These are phyloP conservation scores for Cephus pulcher DNA, from an alignment of 2,888 invertebrate species.

Conservation along the genomic window DNA sequence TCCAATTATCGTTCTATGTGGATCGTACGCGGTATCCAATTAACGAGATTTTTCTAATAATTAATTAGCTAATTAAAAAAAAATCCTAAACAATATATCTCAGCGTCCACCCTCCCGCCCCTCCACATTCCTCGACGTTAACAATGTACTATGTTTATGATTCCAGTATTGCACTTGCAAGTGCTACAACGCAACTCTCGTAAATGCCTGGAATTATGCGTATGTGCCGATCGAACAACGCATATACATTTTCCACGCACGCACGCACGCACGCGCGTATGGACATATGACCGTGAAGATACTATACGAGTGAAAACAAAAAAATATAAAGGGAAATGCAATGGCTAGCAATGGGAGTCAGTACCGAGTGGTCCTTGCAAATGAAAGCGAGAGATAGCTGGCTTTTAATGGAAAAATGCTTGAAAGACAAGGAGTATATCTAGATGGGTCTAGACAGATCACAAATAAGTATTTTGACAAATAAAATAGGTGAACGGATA, in stretches of 20 bases:
- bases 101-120: background rate
- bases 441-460: constrained; percentile 1
- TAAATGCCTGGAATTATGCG: background rate
- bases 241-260: background rate
- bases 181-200: background rate
- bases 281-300: constrained; percentile 18
- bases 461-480: constrained; percentile 8
- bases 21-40: no score
- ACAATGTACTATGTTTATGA: no score
- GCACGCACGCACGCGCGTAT: constrained; percentile 5
- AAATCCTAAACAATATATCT: background rate
- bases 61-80: background rate
- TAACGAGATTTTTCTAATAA: no score
- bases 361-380: constrained; percentile 83
- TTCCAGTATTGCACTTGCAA: background rate
- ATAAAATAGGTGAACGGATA: constrained; percentile 25
- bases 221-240: background rate
- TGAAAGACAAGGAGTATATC: constrained; percentile 3
- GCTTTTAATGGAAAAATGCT: background rate
- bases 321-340: constrained; percentile 63
- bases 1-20: background rate
- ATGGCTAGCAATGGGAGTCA: constrained; percentile 64
- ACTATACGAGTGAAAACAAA: constrained; percentile 28
- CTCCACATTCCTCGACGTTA: no score
- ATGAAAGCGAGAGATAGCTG: background rate